phyloP scores from a whole-genome alignment of 1,140 invertebrate species.

The Papilio glaucus region DNA sequence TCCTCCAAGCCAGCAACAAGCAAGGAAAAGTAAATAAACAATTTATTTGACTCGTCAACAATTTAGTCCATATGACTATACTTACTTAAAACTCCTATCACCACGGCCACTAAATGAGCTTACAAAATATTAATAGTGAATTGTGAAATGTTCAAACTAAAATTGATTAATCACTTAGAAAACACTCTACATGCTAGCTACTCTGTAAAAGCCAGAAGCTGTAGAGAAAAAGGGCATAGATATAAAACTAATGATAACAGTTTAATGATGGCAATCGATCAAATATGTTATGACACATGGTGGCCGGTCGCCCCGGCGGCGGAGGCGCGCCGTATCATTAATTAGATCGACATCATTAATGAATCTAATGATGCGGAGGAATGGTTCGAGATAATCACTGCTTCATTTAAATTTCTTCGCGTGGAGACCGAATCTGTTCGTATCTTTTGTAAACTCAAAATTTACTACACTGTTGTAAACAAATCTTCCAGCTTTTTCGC shows the following conservation, averaged over 20 bases:
- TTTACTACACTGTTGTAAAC: too few relatives aligned
- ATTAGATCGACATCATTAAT: slow-evolving; percentile 51
- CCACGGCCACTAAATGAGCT: not conserved
- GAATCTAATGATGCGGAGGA: slow-evolving; percentile 46
- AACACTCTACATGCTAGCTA: slow-evolving; percentile 3
- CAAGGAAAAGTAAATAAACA: too few relatives aligned
- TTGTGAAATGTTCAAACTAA: slow-evolving; percentile 10
- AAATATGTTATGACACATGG: slow-evolving; percentile 52
- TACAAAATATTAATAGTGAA: not conserved
- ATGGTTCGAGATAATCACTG: slow-evolving; percentile 37
- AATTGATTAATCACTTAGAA: slow-evolving; percentile 15
- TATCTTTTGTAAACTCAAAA: too few relatives aligned
- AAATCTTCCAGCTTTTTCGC: too few relatives aligned
- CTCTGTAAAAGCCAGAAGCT: slow-evolving; percentile 45
- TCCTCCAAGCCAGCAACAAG: too few relatives aligned
- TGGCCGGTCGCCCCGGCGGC: slow-evolving; percentile 40
- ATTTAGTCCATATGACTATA: too few relatives aligned
- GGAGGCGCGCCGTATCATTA: slow-evolving; percentile 45
- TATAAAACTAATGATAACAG: slow-evolving; percentile 38
- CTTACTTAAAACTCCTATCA: not conserved
- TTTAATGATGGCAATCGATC: slow-evolving; percentile 50
- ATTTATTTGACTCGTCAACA: too few relatives aligned
- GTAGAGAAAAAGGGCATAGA: slow-evolving; percentile 37
- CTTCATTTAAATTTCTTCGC: slow-evolving; percentile 9
- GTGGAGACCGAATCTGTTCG: not conserved